Conservation (phyloP, 2,113 vertebrate genomes). For the Puma concolor region DNA sequence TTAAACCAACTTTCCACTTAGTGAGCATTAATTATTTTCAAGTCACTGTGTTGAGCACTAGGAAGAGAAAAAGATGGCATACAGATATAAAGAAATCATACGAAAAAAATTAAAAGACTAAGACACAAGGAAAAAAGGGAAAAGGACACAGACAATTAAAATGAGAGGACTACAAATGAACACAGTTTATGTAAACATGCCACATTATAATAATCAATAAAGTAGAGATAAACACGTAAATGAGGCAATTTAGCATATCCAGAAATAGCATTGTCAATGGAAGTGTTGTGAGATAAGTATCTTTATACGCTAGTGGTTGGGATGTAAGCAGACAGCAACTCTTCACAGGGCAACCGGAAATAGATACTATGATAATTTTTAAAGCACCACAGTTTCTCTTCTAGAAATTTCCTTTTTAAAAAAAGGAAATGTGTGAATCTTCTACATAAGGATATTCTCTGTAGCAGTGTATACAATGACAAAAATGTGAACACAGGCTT, state of each 20-base stretch:
- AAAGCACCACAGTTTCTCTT: neutral
- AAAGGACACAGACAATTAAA: neutral
- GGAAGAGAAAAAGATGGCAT: neutral
- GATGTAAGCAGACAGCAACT: neutral
- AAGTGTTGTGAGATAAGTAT: neutral
- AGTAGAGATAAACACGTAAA: neutral
- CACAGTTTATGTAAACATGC: neutral
- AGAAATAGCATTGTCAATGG: neutral
- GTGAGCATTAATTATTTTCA: neutral
- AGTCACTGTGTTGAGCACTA: neutral
- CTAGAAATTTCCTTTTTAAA: neutral
- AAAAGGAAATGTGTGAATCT: neutral
- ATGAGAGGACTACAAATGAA: neutral
- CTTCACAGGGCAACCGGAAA: neutral
- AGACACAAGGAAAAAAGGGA: neutral
- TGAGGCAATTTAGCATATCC: neutral
- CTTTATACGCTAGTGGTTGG: neutral
- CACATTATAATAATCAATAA: neutral
- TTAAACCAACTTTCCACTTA: constrained; percentile 28
- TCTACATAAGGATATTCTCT: neutral
- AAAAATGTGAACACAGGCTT: neutral
- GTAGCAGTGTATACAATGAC: neutral
- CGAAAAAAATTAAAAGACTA: neutral
- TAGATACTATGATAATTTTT: neutral
- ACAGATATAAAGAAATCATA: neutral